A percentile compares a stretch with the other conserved stretches of the same genome.
These are phyloP conservation scores for Cremastinae sp. DNA, from an alignment of 2,888 invertebrate genomes.

Conservation along the genomic window DNA sequence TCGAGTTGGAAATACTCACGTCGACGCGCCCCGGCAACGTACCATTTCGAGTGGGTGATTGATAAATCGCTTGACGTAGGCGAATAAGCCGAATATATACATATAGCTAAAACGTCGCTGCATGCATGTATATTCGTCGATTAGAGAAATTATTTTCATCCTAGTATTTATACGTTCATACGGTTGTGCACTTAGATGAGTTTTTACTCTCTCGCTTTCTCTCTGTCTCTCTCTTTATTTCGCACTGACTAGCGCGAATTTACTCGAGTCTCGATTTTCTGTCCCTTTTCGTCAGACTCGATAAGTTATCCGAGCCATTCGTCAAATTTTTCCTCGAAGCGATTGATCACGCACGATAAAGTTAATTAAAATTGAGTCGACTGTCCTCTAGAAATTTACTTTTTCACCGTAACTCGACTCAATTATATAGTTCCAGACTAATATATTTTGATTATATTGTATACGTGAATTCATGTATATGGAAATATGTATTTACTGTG, in stretches of 20 bases:
- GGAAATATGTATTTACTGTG: not conserved
- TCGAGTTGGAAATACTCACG: constrained; percentile 49
- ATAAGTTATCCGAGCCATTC: not conserved
- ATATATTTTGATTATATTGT: too few relatives aligned
- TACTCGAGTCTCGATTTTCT: not conserved
- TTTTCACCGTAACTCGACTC: too few relatives aligned
- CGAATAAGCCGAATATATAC: too few relatives aligned
- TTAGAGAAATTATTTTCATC: constrained; percentile 63
- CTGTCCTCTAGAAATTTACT: too few relatives aligned
- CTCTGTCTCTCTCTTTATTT: not conserved
- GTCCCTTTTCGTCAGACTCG: not conserved
- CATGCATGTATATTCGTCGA: constrained; percentile 58
- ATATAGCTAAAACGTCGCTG: constrained; percentile 41
- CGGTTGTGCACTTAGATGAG: constrained; percentile 8
- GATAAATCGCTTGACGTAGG: constrained; percentile 66
- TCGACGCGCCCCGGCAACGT: constrained; percentile 55
- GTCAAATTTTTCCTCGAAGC: not conserved
- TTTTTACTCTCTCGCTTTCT: not conserved
- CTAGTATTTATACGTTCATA: constrained; percentile 23
- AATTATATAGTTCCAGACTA: too few relatives aligned
- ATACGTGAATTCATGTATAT: too few relatives aligned
- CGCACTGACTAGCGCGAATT: not conserved
- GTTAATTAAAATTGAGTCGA: not conserved
- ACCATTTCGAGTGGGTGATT: constrained; percentile 68
- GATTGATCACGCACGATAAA: not conserved